Evolutionary conservation across 2,888 invertebrate species (phyloP).

Genomic region (Drosophila pegasa): DNA sequence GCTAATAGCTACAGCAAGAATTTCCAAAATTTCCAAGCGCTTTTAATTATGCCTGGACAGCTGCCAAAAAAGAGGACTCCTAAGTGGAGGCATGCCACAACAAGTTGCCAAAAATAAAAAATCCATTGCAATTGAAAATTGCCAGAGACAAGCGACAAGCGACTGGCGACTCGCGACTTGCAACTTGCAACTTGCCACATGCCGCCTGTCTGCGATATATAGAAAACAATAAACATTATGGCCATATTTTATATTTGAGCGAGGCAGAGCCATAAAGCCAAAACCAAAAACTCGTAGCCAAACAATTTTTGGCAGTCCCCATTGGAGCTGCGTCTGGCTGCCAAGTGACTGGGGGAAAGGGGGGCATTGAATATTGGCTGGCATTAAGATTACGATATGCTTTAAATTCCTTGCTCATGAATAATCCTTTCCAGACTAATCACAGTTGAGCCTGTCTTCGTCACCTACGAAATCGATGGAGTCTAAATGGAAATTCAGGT

Average conservation of each 20-base stretch:
- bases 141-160: constrained; percentile 58
- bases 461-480: constrained; percentile 78
- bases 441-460: constrained; percentile 52
- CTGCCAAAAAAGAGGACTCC: constrained; percentile 50
- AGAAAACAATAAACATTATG: constrained; percentile 74
- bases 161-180: constrained; percentile 2
- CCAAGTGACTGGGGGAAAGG: constrained; percentile 34
- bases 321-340: constrained; percentile 18
- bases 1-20: constrained; percentile 27
- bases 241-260: constrained; percentile 76
- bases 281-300: constrained; percentile 41
- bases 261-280: constrained; percentile 46
- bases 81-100: constrained; percentile 40
- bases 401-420: constrained; percentile 67
- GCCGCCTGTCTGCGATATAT: constrained; percentile 22
- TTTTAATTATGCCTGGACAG: constrained; percentile 71
- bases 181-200: constrained; percentile 16
- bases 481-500: constrained; percentile 29
- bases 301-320: constrained; percentile 51
- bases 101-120: constrained; percentile 69
- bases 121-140: constrained; percentile 76
- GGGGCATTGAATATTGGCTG: constrained; percentile 52
- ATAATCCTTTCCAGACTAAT: constrained; percentile 66
- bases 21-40: constrained; percentile 15
- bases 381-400: constrained; percentile 40